Evolutionary conservation across 2,888 invertebrate species (phyloP).

Genomic region (Chloromyia formosa): DNA sequence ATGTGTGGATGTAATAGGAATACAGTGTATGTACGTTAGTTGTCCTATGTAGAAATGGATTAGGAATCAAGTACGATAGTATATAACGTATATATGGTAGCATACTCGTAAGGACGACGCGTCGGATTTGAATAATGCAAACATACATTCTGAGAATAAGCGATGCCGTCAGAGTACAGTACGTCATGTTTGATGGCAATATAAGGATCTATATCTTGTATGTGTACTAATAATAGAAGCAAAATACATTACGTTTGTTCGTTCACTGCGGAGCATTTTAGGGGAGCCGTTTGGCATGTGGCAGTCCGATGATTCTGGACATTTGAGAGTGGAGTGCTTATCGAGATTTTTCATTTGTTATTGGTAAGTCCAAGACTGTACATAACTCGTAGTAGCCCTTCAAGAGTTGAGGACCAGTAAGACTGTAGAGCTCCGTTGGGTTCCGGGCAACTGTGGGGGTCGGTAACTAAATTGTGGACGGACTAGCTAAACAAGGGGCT

Average conservation of each 20-base stretch:
- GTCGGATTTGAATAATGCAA: background rate
- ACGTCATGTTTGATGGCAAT: conserved; percentile 10
- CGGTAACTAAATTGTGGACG: too few relatives aligned
- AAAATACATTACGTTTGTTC: background rate
- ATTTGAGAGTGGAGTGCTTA: too few relatives aligned
- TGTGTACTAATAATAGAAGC: conserved; percentile 5
- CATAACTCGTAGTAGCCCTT: too few relatives aligned
- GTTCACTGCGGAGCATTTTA: background rate
- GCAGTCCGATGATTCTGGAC: too few relatives aligned
- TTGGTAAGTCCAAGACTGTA: too few relatives aligned
- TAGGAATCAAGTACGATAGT: background rate
- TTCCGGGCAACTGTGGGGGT: too few relatives aligned
- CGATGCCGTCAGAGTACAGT: background rate
- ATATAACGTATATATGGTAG: background rate
- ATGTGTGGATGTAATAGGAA: background rate
- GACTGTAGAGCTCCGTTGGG: too few relatives aligned
- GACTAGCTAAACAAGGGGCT: too few relatives aligned
- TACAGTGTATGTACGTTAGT: background rate
- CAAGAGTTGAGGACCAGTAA: too few relatives aligned
- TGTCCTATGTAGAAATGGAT: background rate
- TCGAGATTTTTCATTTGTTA: too few relatives aligned
- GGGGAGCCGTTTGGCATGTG: too few relatives aligned
- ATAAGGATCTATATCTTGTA: conserved; percentile 14
- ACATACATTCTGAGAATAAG: background rate
- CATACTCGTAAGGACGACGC: background rate